phyloP scores from a whole-genome alignment of 1,140 invertebrate species.

The Hyposmocoma kahamanoa region DNA sequence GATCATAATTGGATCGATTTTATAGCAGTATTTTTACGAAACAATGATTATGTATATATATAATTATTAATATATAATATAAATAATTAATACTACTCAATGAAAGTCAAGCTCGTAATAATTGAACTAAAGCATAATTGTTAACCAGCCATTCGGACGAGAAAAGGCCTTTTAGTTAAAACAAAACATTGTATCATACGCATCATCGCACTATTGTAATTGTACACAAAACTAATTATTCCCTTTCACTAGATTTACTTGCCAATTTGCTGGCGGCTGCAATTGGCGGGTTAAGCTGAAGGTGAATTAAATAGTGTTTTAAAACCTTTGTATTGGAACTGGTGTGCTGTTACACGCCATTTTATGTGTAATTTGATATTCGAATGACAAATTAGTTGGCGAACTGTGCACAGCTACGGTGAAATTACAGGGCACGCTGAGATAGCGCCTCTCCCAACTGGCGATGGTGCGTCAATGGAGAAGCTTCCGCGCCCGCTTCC shows the following conservation, averaged over 20 bases:
- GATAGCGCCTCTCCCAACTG: constrained; percentile 11
- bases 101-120: too few relatives aligned
- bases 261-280: constrained; percentile 47
- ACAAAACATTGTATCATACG: neutral
- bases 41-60: too few relatives aligned
- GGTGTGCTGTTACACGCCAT: constrained; percentile 61
- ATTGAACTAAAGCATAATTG: too few relatives aligned
- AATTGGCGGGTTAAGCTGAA: constrained; percentile 44
- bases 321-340: constrained; percentile 43
- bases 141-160: too few relatives aligned
- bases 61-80: too few relatives aligned
- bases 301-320: constrained; percentile 64
- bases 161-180: too few relatives aligned
- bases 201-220: constrained; percentile 1
- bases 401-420: constrained; percentile 31
- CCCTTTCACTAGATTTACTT: constrained; percentile 45
- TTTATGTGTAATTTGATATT: constrained; percentile 69
- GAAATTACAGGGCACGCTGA: constrained; percentile 52
- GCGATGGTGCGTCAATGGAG: constrained; percentile 1
- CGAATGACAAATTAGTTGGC: constrained; percentile 67
- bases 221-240: constrained; percentile 20
- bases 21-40: too few relatives aligned
- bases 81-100: too few relatives aligned
- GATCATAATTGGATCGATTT: too few relatives aligned
- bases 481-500: constrained; percentile 12